Evolutionary conservation across 1,140 invertebrate genomes (phyloP).

Genomic region (Maconellicoccus hirsutus): DNA sequence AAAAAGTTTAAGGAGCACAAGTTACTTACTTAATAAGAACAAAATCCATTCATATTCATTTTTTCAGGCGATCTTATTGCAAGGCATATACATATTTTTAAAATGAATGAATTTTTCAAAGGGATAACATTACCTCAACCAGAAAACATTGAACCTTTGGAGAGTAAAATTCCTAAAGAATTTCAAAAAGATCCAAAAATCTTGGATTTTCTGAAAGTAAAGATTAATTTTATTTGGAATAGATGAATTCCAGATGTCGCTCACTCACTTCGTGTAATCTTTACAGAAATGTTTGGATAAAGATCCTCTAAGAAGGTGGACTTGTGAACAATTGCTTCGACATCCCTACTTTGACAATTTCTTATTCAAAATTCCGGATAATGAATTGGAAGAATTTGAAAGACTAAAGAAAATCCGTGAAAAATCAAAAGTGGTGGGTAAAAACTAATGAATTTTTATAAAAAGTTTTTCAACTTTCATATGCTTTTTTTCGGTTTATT

Average conservation of each 20-base stretch:
- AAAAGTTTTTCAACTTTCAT: too few relatives aligned
- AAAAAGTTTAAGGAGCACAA: too few relatives aligned
- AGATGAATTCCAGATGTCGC: neutral
- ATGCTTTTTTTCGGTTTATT: neutral
- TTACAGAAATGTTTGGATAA: slow-evolving; percentile 84
- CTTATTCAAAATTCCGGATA: slow-evolving; percentile 57
- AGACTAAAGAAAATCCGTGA: slow-evolving; percentile 45
- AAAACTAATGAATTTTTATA: too few relatives aligned
- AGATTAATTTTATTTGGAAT: slow-evolving; percentile 12
- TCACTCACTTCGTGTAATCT: neutral
- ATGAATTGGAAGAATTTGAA: slow-evolving; percentile 57
- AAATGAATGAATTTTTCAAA: slow-evolving; percentile 88
- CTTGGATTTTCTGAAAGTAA: slow-evolving; percentile 77
- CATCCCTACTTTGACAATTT: slow-evolving; percentile 82
- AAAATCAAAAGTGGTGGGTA: slow-evolving; percentile 47
- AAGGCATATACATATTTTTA: slow-evolving; percentile 89
- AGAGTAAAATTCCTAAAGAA: slow-evolving; percentile 66
- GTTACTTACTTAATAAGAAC: too few relatives aligned
- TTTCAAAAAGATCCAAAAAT: slow-evolving; percentile 48
- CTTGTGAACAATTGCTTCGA: slow-evolving; percentile 75
- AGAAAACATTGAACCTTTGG: slow-evolving; percentile 62
- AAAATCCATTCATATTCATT: slow-evolving; percentile 4
- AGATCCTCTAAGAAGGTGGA: slow-evolving; percentile 81
- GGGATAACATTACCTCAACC: slow-evolving; percentile 87
- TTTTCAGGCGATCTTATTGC: slow-evolving; percentile 71